Base-by-base conservation (phyloP, 2,113 vertebrate genomes). In the Plectropomus leopardus region DNA sequence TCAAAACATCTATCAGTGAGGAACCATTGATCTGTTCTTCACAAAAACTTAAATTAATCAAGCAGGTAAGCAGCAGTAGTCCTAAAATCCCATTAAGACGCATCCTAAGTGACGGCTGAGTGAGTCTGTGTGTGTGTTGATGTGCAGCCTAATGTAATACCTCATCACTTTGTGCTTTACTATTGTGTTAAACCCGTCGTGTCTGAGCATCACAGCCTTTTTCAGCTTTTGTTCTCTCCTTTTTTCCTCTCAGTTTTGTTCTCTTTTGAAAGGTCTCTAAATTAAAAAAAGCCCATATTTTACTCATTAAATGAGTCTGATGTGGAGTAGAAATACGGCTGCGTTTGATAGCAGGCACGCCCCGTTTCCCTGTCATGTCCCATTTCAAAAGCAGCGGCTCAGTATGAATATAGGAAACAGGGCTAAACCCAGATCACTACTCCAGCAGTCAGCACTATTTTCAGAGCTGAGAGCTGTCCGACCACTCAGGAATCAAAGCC, bases 371-470 rank as follows among this genome's bases (percentile, higher is more conserved):
- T 66, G 28, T 76, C 58, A 14, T 60, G 82, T 86, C 86, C 86
- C 74, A 72, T 86, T 85, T 91, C 40, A 84, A 88, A 92, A 88
- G 81, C 83, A 53, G 60, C n/a, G 67, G 78, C 86, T 92, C 80
- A 89, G 81, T 83, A 21, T 87, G 84, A 92, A 86, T 82, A 67
- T 75, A 85, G 86, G 85, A 93, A 94, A 92, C 86, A 79, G 76
- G 93, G 91, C 87, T 93, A 94, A 94, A 92, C 90, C 91, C 89
- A 92, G 94, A 93, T 94, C 90, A 86, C 82, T 72, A 80, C 87
- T 80, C 78, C 80, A 72, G 72, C 82, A 92, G 85, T 94, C 91
- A 92, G 90, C 91, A 91, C 73, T 86, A 85, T 92, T 92, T 86
- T 69, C 89, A 82, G 86, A 87, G 85, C 87, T 65, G 75, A 84